A percentile compares a stretch with the other conserved stretches of the same genome.
These are phyloP conservation scores for Apotomis turbidana DNA, from an alignment of 2,888 invertebrate genomes.

Conservation along the genomic window DNA sequence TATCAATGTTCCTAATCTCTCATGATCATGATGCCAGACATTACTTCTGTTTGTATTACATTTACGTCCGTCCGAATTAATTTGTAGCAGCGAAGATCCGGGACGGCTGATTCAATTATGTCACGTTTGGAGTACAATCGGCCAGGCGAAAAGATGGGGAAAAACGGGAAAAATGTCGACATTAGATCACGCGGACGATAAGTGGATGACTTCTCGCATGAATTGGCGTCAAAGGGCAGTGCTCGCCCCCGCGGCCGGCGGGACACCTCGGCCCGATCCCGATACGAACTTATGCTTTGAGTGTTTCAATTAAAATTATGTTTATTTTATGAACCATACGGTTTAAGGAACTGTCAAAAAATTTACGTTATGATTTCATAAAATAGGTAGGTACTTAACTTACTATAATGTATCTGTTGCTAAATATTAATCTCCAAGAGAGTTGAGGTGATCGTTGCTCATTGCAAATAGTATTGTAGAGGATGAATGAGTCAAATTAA, in stretches of 20 bases:
- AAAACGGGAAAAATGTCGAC: constrained; percentile 81
- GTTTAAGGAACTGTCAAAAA: no score
- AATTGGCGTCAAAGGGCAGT: constrained; percentile 79
- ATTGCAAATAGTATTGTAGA: no score
- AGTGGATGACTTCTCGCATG: constrained; percentile 82
- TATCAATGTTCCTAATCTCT: background rate
- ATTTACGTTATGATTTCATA: no score
- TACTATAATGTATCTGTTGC: no score
- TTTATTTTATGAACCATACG: background rate
- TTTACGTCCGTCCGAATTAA: constrained; percentile 73
- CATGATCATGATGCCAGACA: constrained; percentile 6
- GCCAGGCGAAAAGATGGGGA: constrained; percentile 75
- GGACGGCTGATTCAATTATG: constrained; percentile 78
- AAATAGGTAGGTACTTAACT: no score
- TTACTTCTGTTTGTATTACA: constrained; percentile 48
- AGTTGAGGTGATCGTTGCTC: no score
- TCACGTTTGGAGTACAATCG: constrained; percentile 70
- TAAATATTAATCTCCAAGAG: no score
- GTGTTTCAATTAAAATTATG: background rate
- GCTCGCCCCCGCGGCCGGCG: constrained; percentile 52
- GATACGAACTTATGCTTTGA: background rate
- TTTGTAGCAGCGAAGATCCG: constrained; percentile 64
- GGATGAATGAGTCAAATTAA: no score
- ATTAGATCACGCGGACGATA: constrained; percentile 78
- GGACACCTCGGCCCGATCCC: constrained; percentile 4